A percentile compares a stretch with the other conserved stretches of the same genome.
Evolutionary conservation across 1,140 invertebrate genomes (phyloP).

Genomic region (Meloidogyne floridensis): DNA sequence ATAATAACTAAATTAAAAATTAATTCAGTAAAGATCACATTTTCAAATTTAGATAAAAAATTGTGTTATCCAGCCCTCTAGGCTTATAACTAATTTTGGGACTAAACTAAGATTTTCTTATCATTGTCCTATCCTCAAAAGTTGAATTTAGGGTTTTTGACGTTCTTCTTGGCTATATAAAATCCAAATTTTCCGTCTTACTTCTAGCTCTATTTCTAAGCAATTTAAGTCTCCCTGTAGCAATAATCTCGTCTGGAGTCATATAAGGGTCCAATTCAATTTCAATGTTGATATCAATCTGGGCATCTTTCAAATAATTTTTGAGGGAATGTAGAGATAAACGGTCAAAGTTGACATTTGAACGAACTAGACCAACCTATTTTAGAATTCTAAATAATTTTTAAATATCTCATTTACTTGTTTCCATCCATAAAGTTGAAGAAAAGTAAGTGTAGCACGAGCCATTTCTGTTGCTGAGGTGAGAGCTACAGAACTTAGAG

Average conservation of each 20-base stretch:
- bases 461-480: conserved; percentile 65
- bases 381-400: neutral
- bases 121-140: too few relatives aligned
- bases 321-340: conserved; percentile 57
- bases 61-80: too few relatives aligned
- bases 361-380: conserved; percentile 49
- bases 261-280: conserved; percentile 58
- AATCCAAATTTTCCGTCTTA: neutral
- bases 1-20: conserved; percentile 39
- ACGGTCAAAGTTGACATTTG: conserved; percentile 51
- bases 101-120: too few relatives aligned
- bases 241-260: conserved; percentile 60
- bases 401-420: conserved; percentile 41
- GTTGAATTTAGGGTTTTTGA: too few relatives aligned
- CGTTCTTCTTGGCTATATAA: too few relatives aligned
- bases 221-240: conserved; percentile 52
- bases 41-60: too few relatives aligned
- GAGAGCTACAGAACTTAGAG: conserved; percentile 59
- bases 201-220: conserved; percentile 52
- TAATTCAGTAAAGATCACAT: neutral
- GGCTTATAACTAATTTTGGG: too few relatives aligned
- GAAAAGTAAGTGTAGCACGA: conserved; percentile 57
- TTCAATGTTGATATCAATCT: conserved; percentile 56
- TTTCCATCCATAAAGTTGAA: conserved; percentile 62
- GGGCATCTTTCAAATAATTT: conserved; percentile 53